Conservation (phyloP, 2,113 vertebrate genomes). For the Brachyistius frenatus region DNA sequence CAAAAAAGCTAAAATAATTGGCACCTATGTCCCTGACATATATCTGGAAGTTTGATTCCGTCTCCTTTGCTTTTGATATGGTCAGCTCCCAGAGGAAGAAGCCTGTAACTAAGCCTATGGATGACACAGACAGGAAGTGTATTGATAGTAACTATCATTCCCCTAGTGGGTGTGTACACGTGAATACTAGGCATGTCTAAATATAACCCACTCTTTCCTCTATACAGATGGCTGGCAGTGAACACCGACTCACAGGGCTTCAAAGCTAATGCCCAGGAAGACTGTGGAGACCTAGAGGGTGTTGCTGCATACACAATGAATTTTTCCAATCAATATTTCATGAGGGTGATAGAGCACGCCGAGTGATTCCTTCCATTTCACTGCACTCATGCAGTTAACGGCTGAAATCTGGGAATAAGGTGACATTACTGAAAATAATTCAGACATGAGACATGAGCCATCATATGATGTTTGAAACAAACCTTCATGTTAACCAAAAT, state of each 20-base stretch:
- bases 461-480: too few relatives aligned
- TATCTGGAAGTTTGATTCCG: background rate
- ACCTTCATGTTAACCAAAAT: too few relatives aligned
- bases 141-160: constrained; percentile 44
- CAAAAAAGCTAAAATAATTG: too few relatives aligned
- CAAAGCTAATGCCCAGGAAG: constrained; percentile 52
- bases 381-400: too few relatives aligned
- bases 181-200: constrained; percentile 46
- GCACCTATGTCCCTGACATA: background rate
- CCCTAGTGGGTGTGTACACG: constrained; percentile 36
- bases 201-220: constrained; percentile 47
- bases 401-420: too few relatives aligned
- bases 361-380: constrained; percentile 44
- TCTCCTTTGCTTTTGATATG: background rate
- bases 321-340: constrained; percentile 62
- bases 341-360: constrained; percentile 23
- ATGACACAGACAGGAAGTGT: constrained; percentile 44
- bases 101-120: constrained; percentile 8
- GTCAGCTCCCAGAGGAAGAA: constrained; percentile 26
- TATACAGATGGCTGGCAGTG: constrained; percentile 56
- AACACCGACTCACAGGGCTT: constrained; percentile 47
- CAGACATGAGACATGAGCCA: too few relatives aligned
- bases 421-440: too few relatives aligned
- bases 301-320: constrained; percentile 44
- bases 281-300: constrained; percentile 50